phyloP scores from a whole-genome alignment of 2,113 vertebrate species.

The Mastomys natalensis region DNA sequence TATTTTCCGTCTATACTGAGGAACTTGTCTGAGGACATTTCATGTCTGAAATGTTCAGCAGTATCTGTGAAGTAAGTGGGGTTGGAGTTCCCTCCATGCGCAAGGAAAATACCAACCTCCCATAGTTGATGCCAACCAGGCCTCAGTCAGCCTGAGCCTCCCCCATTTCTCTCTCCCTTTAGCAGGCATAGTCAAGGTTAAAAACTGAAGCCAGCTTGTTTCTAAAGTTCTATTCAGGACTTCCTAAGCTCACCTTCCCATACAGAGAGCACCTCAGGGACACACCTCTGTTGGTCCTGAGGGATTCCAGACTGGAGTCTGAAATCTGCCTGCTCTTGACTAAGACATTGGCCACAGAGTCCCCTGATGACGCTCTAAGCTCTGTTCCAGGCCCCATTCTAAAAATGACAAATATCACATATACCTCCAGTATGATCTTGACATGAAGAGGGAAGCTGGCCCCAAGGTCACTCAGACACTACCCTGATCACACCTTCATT shows the following conservation, averaged over 20 bases:
- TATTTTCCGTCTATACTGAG: neutral
- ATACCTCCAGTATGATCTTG: neutral
- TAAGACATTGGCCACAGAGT: accelerated
- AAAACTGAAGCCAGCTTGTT: slow-evolving; percentile 19
- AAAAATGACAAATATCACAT: neutral
- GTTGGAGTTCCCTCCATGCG: accelerated
- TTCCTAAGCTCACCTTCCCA: neutral
- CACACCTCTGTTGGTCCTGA: neutral
- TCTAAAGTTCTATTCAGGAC: neutral
- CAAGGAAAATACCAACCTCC: neutral
- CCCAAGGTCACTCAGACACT: too few species aligned
- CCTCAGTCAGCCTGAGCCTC: neutral
- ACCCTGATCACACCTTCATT: neutral
- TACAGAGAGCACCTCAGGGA: neutral
- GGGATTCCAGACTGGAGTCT: neutral
- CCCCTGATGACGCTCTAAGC: neutral
- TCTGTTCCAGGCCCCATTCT: neutral
- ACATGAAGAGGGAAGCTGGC: neutral
- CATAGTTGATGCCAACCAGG: neutral
- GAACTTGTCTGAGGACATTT: neutral
- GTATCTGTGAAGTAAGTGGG: neutral
- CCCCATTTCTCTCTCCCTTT: neutral
- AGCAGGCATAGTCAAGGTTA: neutral
- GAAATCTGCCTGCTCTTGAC: neutral
- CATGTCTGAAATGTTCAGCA: too few species aligned